A percentile compares a stretch with the other conserved stretches of the same genome.
These are phyloP conservation scores for Synergus japonicus DNA, from an alignment of 2,888 invertebrate species.

Conservation along the genomic window DNA sequence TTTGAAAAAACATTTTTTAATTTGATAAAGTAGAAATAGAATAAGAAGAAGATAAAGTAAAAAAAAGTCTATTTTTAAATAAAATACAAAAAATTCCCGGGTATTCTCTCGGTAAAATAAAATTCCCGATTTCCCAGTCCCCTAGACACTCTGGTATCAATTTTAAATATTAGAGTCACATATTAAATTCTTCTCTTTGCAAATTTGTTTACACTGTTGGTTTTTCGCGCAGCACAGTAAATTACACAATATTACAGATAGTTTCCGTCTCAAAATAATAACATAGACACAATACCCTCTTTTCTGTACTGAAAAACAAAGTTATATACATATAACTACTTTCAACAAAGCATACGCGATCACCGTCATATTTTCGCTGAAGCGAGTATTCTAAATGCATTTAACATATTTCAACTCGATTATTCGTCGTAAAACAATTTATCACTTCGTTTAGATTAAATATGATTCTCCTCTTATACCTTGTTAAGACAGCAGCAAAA, in stretches of 20 bases:
- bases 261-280: constrained; percentile 43
- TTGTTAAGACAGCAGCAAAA: constrained; percentile 1
- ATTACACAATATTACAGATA: constrained; percentile 34
- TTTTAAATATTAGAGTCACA: constrained; percentile 31
- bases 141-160: neutral
- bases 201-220: neutral
- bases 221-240: neutral
- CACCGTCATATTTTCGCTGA: constrained; percentile 2
- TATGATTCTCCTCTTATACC: neutral
- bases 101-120: no score
- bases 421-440: constrained; percentile 31
- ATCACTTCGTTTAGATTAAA: constrained; percentile 18
- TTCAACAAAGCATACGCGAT: constrained; percentile 8
- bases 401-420: constrained; percentile 48
- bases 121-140: no score
- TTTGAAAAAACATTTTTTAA: no score
- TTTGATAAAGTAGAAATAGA: no score
- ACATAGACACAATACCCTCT: constrained; percentile 53
- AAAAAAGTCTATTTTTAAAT: no score
- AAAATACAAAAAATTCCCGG: no score
- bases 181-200: constrained; percentile 7
- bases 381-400: constrained; percentile 32
- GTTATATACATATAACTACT: constrained; percentile 22
- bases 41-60: no score
- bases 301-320: neutral